Conservation (phyloP, 2,797 vertebrate genomes). For the Notolepis coatsorum region DNA sequence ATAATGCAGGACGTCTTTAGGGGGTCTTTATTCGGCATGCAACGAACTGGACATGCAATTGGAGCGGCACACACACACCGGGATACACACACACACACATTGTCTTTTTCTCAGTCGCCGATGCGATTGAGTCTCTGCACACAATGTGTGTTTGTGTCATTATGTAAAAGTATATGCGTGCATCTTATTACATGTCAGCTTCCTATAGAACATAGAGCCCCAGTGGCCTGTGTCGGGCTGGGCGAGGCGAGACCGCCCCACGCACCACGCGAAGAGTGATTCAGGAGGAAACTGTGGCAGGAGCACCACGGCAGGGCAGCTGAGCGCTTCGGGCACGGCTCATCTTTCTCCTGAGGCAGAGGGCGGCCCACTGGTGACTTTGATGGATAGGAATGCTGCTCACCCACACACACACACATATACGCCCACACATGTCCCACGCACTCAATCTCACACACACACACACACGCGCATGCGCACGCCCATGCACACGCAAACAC, state of each 20-base stretch:
- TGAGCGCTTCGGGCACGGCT: slow-evolving; percentile 61
- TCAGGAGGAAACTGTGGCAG: slow-evolving; percentile 70
- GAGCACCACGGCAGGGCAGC: slow-evolving; percentile 53
- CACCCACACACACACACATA: slow-evolving; percentile 71
- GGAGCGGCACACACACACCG: not conserved
- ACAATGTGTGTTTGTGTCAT: slow-evolving; percentile 22
- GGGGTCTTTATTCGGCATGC: no score
- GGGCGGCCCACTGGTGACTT: slow-evolving; percentile 76
- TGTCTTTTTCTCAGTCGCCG: no score
- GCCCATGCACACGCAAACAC: slow-evolving; percentile 36
- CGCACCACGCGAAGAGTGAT: slow-evolving; percentile 63
- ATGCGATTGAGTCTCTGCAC: no score
- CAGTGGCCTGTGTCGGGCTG: not conserved
- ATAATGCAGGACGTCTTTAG: no score
- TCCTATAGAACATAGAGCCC: slow-evolving; percentile 26
- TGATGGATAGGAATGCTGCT: slow-evolving; percentile 82
- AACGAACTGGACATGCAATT: no score
- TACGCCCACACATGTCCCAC: slow-evolving; percentile 23
- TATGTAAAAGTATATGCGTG: slow-evolving; percentile 34
- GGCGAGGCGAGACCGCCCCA: slow-evolving; percentile 61
- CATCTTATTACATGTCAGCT: slow-evolving; percentile 54
- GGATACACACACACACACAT: slow-evolving; percentile 13
- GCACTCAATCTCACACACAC: slow-evolving; percentile 25
- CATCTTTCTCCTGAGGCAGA: slow-evolving; percentile 72
- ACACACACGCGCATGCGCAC: slow-evolving; percentile 2